Evolutionary conservation across 2,797 vertebrate species (phyloP), one percentile per base, ranked within the genome.

Genomic region (Corythornis leucogaster): DNA sequence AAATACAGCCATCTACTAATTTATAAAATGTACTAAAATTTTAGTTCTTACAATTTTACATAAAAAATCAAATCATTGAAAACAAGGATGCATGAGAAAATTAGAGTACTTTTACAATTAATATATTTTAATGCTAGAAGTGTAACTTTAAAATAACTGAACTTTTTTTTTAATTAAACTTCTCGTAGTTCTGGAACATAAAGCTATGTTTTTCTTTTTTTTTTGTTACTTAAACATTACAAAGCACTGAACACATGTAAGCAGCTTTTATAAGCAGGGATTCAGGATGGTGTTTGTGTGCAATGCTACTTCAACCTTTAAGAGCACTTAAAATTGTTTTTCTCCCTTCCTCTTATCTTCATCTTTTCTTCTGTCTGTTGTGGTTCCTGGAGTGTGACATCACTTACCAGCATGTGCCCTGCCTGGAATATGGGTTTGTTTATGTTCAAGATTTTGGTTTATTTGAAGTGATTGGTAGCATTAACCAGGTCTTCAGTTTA

Each of bases 371-470:
- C 54, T 63, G 11, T 76, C 68, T 92, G 8, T 35, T 2, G 0
- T 55, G 24, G 6, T 54, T 79, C 21, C 75, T 81, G 62, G 40
- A 46, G 28, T 51, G 19, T 62, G 38, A 40, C 53, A 62, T 66
- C 35, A 59, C 20, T 85, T 54, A 12, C 7, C 42, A 75, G 25
- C 1, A 0, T 55, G 35, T 66, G 40, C 24, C 66, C 31, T 64
- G 33, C 38, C 38, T 85, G 66, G n/a, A 89, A 50, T 58, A 54
- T n/a, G 33, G 8, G 6, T 18, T 90, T 73, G 35, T 53, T 91
- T 90, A 26, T 74, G 85, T 83, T 73, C 43, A 76, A 75, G 50
- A 22, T 40, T 83, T 54, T 68, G n/a, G 42, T 68, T 92, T 67
- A 64, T 71, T 90, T 88, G 59, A 88, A 89, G 40, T 68, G 46